Evolutionary conservation across 2,888 invertebrate species (phyloP), one percentile per base, ranked within the genome.

Genomic region (Cetonia aurata): DNA sequence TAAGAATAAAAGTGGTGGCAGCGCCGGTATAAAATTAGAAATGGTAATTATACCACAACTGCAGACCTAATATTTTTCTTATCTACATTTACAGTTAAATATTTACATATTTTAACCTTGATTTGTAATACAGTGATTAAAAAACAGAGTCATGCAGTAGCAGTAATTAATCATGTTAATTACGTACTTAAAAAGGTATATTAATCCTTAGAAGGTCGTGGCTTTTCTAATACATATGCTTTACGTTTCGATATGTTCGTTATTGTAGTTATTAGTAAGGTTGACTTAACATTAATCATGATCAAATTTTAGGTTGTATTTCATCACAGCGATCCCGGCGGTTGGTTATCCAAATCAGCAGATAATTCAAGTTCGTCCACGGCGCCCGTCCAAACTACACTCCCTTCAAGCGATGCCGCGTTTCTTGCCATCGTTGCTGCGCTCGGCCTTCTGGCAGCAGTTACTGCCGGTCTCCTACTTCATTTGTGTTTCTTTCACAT

Each of bases 401-500:
- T 83, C 55, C 83, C 83, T 13, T 78, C 88, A n/a, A 87, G 88
- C 72, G 88, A 90, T 78, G 85, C 90, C 76, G 87, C 87, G 73
- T 87, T 89, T 83, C 80, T 91, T 77, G 84, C 90, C 76, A 85
- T 90, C n/a, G 86, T 89, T 19, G 83, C 89, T 13, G 86, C 90
- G 53, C 85, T 93, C 59, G 92, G 92, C 25, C 83, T 91, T 19
- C 85, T 93, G 70, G 92, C 94, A n/a, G 89, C 93, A 19, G 89
- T 92, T 12, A 91, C 93, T 4, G 91, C 92, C 1, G 91, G 92
- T 33, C 87, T 96, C 59, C 87, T 96, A 70, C 85, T 94, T 73
- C 96, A 96, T 84, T 86, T 96, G 66, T 93, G 93, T 82, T 93
- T 93, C 85, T 96, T 96, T 83, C 96, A 96, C 84, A 89, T 94